Evolutionary conservation across 2,797 vertebrate species (phyloP), one percentile per base, ranked within the genome.

Genomic region (Gobio occitaniae): DNA sequence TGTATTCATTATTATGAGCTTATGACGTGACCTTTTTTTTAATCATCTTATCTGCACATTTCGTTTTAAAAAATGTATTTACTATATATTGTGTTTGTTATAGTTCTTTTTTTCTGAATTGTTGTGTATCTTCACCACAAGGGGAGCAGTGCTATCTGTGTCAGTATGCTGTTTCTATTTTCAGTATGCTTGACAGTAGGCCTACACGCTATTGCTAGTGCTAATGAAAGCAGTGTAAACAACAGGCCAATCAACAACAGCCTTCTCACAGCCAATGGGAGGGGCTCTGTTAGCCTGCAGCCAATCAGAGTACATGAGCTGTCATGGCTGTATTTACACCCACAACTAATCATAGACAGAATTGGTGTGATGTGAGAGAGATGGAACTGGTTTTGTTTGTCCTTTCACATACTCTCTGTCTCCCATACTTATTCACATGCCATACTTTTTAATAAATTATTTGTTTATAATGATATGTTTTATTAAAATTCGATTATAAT

Each of bases 221-320:
- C 85, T 93, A 94, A 93, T 94, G 91, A 93, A 91, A 91, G 89
- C 92, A 90, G 88, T 93, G 92, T 89, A 92, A 92, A 84, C 56
- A 87, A 89, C 70, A 89, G 88, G 86, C 87, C 85, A 91, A 93
- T 94, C 92, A 91, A 91, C 93, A 93, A 87, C 87, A 89, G 87
- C 9, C 80, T 87, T 93, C 87, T 88, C 90, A 84, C 88, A 90
- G 90, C 90, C 90, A 91, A 88, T 88, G 87, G 48, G 89, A 85
- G 90, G 90, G 90, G 91, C 90, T 91, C 70, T 50, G 87, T 86
- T 86, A 88, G 88, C 87, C 13, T 75, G 81, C 83, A 66, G 78
- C 88, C 90, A 84, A 88, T 93, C 90, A 87, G 70, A 90, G 86
- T 84, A 74, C 50, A 80, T 88, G 80, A 86, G 87, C 87, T 89